Base-by-base conservation (phyloP, 2,797 vertebrate genomes). In the Acrossocheilus fasciatus region DNA sequence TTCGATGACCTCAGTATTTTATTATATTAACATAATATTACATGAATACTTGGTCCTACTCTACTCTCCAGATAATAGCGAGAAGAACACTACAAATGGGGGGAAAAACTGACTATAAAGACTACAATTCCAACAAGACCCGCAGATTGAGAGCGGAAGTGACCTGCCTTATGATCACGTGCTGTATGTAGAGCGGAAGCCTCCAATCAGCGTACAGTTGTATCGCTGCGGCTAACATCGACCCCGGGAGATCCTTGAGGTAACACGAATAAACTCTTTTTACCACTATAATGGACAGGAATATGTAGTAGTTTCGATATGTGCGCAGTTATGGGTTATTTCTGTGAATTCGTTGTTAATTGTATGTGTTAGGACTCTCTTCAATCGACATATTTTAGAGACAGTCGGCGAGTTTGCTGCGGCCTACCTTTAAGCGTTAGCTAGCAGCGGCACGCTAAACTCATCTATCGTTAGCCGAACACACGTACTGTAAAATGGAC, bases 161-260 rank as follows among this genome's bases (percentile, higher is more conserved):
- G 66, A 50, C 7, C 15, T 26, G 0, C n/a, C 6, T 39, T 34
- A 0, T 78, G 50, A 72, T 79, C 74, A 87, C 81, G 81, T 79
- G 81, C 2, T 69, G 26, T 47, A 54, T 69, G 26, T 54, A 64
- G 76, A 80, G 52, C 82, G 80, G 69, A 86, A 85, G 64, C 82
- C 86, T 83, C 84, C 88, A 75, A 84, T 83, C 86, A 89, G 79
- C 70, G 73, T 66, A 36, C 64, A 80, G 84, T 76, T 64, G 81
- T 89, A 50, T 84, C 82, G 87, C 83, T 81, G 89, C 90, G 57
- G 87, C 75, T 90, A 85, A 88, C 89, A 78, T 89, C 79, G 77
- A 90, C 57, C 76, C 84, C 70, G 90, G 91, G 91, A 88, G 88
- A 91, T 87, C 86, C 66, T 86, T 91, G 92, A 93, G 92, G 90